phyloP scores from a whole-genome alignment of 2,888 invertebrate genomes.

The Thalpophila matura region DNA sequence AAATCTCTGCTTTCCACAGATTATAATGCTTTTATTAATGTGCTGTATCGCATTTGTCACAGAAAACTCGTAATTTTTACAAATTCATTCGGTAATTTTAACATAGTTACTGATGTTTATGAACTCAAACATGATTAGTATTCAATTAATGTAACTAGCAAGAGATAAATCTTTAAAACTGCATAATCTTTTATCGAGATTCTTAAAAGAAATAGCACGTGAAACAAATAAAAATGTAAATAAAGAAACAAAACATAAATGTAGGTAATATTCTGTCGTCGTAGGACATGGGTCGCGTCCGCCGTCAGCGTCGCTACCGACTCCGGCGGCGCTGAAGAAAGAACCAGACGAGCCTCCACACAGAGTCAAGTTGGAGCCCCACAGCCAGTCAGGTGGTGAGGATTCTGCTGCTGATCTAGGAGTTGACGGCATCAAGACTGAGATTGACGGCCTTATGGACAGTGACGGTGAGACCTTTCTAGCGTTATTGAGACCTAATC shows the following conservation, averaged over 20 bases:
- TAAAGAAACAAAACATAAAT: neutral
- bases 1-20: conserved; percentile 36
- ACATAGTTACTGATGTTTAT: conserved; percentile 27
- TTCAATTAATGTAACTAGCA: conserved; percentile 35
- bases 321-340: conserved; percentile 88
- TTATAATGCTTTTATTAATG: conserved; percentile 41
- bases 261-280: neutral
- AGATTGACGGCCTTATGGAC: conserved; percentile 90
- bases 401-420: conserved; percentile 83
- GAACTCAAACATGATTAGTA: conserved; percentile 28
- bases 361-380: conserved; percentile 88
- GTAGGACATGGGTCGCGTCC: conserved; percentile 88
- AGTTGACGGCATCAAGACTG: conserved; percentile 89
- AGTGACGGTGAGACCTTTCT: conserved; percentile 78
- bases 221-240: neutral
- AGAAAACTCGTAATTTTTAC: conserved; percentile 43
- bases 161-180: conserved; percentile 26
- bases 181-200: conserved; percentile 18
- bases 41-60: conserved; percentile 21
- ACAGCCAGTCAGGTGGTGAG: conserved; percentile 81
- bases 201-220: conserved; percentile 4
- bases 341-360: conserved; percentile 86
- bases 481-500: no score
- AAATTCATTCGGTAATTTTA: conserved; percentile 42
- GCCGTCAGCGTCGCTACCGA: conserved; percentile 88